phyloP scores from a whole-genome alignment of 2,797 vertebrate species.

The Melopsittacus undulatus region DNA sequence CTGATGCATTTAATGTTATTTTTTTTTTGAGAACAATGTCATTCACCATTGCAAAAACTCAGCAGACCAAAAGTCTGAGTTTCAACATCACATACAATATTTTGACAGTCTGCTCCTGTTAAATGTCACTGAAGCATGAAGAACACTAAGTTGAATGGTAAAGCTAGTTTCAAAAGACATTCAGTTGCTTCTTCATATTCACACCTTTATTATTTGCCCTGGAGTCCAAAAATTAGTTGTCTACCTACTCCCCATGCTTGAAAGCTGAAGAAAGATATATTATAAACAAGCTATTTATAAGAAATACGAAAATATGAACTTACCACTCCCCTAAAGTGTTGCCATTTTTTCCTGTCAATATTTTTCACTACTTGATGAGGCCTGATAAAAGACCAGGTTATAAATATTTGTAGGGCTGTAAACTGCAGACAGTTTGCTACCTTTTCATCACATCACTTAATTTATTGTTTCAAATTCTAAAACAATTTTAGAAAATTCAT shows the following conservation, averaged over 20 bases:
- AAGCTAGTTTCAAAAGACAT: neutral
- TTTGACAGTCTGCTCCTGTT: slow-evolving; percentile 8
- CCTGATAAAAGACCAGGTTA: neutral
- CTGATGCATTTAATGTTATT: neutral
- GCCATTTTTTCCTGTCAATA: neutral
- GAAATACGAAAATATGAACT: neutral
- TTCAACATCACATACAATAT: neutral
- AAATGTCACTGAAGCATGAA: neutral
- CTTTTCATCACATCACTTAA: neutral
- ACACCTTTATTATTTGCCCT: neutral
- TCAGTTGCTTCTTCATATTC: neutral
- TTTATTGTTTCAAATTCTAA: neutral
- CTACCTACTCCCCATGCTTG: neutral
- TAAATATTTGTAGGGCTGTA: neutral
- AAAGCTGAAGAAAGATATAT: neutral
- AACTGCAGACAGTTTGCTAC: neutral
- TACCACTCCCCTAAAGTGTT: neutral
- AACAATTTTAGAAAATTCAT: neutral
- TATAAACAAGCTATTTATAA: neutral
- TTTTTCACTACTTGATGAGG: neutral
- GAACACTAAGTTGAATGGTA: neutral
- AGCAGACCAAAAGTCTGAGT: neutral
- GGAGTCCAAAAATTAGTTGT: neutral
- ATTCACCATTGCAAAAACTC: neutral
- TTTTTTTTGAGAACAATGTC: neutral